A percentile compares a stretch with the other conserved stretches of the same genome.
Conservation (phyloP, 2,797 vertebrate genomes). For the Esox masquinongy region DNA sequence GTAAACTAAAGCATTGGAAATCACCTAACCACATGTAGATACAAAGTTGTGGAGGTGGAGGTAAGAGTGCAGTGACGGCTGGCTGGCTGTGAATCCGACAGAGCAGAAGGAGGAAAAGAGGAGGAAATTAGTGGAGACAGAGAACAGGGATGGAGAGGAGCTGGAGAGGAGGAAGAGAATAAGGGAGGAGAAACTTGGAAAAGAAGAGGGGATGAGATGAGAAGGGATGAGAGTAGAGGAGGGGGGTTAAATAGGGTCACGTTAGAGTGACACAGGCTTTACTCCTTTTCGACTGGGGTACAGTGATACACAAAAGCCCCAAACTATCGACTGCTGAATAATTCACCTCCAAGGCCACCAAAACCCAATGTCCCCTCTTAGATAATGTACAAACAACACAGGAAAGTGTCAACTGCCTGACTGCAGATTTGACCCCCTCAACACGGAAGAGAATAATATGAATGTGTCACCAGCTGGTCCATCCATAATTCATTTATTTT, state of each 20-base stretch:
- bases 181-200: neutral
- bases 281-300: neutral
- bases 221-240: neutral
- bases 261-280: constrained; percentile 6
- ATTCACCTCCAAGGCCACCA: constrained; percentile 66
- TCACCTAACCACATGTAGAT: neutral
- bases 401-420: constrained; percentile 13
- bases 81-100: neutral
- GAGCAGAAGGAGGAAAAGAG: neutral
- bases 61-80: neutral
- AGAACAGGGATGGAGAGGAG: neutral
- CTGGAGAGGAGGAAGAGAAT: neutral
- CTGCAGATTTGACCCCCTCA: constrained; percentile 7
- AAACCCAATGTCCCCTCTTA: constrained; percentile 57
- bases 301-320: constrained; percentile 35
- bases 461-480: constrained; percentile 23
- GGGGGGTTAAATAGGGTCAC: neutral
- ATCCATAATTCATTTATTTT: constrained; percentile 46
- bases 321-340: constrained; percentile 69
- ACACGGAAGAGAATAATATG: neutral
- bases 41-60: too few species aligned
- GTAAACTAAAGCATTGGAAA: neutral
- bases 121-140: neutral
- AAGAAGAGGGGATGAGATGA: neutral
- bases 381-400: constrained; percentile 64